Base-by-base conservation (phyloP, 2,113 vertebrate genomes). In the Geococcyx californianus region DNA sequence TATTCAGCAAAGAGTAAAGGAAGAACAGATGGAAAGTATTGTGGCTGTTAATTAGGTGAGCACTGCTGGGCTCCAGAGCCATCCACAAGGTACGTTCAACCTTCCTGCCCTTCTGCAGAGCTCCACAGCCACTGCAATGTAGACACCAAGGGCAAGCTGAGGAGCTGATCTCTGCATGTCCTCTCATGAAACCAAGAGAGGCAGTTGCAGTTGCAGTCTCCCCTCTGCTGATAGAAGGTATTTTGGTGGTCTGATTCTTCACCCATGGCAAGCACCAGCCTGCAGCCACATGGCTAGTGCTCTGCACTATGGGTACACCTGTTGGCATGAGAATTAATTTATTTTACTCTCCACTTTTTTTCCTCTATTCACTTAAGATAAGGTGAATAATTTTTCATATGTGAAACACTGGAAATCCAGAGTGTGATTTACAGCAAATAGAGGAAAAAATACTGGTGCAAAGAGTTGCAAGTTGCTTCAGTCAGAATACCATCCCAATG, bases 111-210 rank as follows among this genome's bases (percentile, higher is more conserved):
- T 67, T 16, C 64, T 45, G 12, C 0, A 1, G 28, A 20, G 7
- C 18, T 80, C 40, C 58, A 38, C 4, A 28, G 18, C 9, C 42
- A 58, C 2, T 1, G 0, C 42, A 49, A 6, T 3, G 24, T 1
- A 58, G 69, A 34, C 45, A 60, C 31, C 36, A 58, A 77, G 64
- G 70, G 58, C 18, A 49, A 62, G 18, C 18, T 44, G 31, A 58
- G 86, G 16, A 66, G 45, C 19, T 66, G 60, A 64, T 47, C 26
- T 29, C 49, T 66, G n/a, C 51, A 52, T 8, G 7, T 55, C 24
- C 13, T 79, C 56, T 67, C 56, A 85, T 58, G 13, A 68, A 73
- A 31, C 1, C 15, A 14, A 33, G 11, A 64, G 6, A 16, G 36
- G 9, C 25, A 66, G 36, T 54, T 87, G 9, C 25, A 66, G 36